Conservation (phyloP, 2,888 invertebrate species). For the Cremastobaeus sp. region DNA sequence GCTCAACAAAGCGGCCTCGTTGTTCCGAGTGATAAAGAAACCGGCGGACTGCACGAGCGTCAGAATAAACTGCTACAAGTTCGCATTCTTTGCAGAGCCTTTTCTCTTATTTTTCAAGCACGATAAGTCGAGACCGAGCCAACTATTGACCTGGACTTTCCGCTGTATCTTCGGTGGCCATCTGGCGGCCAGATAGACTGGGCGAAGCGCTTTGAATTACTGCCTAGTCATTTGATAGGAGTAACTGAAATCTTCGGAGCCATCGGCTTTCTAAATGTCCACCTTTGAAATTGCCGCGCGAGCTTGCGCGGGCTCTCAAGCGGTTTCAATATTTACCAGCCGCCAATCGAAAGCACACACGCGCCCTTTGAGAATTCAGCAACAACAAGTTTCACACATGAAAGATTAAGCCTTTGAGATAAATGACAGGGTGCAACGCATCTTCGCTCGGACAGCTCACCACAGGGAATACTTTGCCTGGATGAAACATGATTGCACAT, state of each 20-base stretch:
- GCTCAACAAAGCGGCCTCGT: too few species aligned
- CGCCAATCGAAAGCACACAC: too few species aligned
- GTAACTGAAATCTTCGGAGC: slow-evolving; percentile 8
- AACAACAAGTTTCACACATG: slow-evolving; percentile 25
- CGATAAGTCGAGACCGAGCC: slow-evolving; percentile 44
- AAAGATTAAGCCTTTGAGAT: slow-evolving; percentile 48
- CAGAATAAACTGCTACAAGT: slow-evolving; percentile 18
- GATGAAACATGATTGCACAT: slow-evolving; percentile 50
- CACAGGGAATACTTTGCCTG: slow-evolving; percentile 50
- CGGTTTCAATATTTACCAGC: too few species aligned
- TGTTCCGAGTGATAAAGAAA: too few species aligned
- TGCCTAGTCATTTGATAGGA: slow-evolving; percentile 27
- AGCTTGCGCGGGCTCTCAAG: too few species aligned
- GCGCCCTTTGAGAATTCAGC: slow-evolving; percentile 3
- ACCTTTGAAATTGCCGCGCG: background rate
- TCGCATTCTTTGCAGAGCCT: slow-evolving; percentile 16
- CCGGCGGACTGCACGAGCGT: slow-evolving; percentile 24
- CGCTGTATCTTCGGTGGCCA: slow-evolving; percentile 41
- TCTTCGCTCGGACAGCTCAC: slow-evolving; percentile 46
- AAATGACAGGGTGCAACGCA: slow-evolving; percentile 43
- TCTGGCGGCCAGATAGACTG: slow-evolving; percentile 34
- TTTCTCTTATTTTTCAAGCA: slow-evolving; percentile 23
- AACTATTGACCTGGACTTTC: slow-evolving; percentile 46
- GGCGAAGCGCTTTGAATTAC: slow-evolving; percentile 23
- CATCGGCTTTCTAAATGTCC: too few species aligned